Evolutionary conservation across 2,113 vertebrate species (phyloP).

Genomic region (Cercocebus atys): DNA sequence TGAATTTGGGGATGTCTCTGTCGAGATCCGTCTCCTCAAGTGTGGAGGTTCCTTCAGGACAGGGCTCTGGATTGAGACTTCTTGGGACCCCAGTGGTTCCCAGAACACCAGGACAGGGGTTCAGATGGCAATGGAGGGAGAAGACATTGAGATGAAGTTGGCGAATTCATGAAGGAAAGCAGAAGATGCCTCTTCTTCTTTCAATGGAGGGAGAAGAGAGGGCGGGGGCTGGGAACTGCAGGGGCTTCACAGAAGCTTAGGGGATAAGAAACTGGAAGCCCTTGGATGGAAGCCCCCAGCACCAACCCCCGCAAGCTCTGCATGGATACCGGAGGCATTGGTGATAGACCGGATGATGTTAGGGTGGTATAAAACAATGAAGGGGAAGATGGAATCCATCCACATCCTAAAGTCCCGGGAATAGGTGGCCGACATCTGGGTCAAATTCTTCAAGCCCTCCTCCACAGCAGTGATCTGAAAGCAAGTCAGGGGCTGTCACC

Average conservation of each 20-base stretch:
- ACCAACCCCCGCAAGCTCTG: not conserved
- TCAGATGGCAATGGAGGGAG: not conserved
- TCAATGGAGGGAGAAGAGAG: no score
- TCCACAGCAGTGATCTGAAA: conserved; percentile 57
- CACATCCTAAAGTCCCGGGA: conserved; percentile 27
- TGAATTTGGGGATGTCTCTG: not conserved
- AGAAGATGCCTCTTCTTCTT: no score
- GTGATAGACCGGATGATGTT: conserved; percentile 62
- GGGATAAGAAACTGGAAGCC: no score
- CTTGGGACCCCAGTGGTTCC: not conserved
- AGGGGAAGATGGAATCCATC: conserved; percentile 55
- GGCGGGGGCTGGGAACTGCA: no score
- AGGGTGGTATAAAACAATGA: conserved; percentile 69
- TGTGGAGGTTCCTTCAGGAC: not conserved
- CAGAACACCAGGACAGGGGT: not conserved
- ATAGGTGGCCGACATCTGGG: not conserved
- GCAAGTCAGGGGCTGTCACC: not conserved
- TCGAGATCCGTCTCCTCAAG: not conserved
- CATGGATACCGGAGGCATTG: conserved; percentile 76
- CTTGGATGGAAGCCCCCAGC: no score
- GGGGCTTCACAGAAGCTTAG: not conserved
- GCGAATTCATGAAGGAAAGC: no score
- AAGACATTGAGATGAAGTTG: not conserved
- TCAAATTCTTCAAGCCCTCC: conserved; percentile 31
- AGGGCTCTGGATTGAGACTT: not conserved